phyloP scores from a whole-genome alignment of 2,113 vertebrate genomes.

The Callopanchax toddi region DNA sequence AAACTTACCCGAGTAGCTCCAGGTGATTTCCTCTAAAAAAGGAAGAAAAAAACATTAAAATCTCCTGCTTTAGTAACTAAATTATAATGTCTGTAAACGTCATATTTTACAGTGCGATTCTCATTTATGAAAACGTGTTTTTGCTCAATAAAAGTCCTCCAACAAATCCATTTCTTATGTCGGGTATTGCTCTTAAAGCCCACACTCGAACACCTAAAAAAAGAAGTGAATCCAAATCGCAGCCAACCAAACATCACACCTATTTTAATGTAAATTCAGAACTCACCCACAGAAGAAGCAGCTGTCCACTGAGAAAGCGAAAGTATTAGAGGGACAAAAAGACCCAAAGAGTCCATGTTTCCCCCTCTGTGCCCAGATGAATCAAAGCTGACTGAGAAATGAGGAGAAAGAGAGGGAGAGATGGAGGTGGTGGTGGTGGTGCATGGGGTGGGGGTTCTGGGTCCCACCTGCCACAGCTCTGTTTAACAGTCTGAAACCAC shows the following conservation, averaged over 20 bases:
- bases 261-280: conserved; percentile 36
- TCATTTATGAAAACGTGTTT: neutral
- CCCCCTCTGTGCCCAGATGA: conserved; percentile 60
- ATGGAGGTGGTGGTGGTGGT: conserved; percentile 2
- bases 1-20: conserved; percentile 76
- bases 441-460: conserved; percentile 18
- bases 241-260: conserved; percentile 23
- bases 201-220: conserved; percentile 4
- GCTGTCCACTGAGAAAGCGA: conserved; percentile 51
- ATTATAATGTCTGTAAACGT: neutral
- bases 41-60: conserved; percentile 8
- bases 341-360: conserved; percentile 71
- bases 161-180: conserved; percentile 8
- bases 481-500: conserved; percentile 25
- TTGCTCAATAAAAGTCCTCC: neutral
- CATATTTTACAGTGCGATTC: neutral
- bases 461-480: conserved; percentile 57
- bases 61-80: neutral
- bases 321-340: conserved; percentile 55
- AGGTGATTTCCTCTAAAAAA: conserved; percentile 68
- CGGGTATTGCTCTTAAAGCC: conserved; percentile 1
- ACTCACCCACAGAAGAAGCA: conserved; percentile 65
- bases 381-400: conserved; percentile 49
- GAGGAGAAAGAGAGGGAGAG: conserved; percentile 42
- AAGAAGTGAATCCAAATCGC: conserved; percentile 19